Evolutionary conservation across 2,888 invertebrate species (phyloP), one percentile per base, ranked within the genome.

Genomic region (Leptopterna dolabrata): DNA sequence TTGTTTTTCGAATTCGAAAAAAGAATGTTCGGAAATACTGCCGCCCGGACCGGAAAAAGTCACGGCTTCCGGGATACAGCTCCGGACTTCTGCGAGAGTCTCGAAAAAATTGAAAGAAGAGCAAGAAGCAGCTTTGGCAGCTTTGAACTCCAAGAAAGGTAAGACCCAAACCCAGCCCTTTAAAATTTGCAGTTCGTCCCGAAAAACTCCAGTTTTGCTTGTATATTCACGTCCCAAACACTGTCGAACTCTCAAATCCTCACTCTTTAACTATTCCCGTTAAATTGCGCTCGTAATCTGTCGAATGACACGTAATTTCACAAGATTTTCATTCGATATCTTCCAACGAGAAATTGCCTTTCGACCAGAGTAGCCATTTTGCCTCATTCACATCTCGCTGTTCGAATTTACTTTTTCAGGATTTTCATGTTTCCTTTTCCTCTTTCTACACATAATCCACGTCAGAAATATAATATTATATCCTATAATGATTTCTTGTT

Each of bases 91-190:
- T 92, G 96, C 96, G 0, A 93, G 96, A 89, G 96, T 96, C 89
- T 95, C 95, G 90, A 96, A 96, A 92, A 96, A 96, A 91, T 93
- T 96, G 92, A 94, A 94, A 90, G 93, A 95, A 73, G 96, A 96
- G 90, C 91, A 91, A 81, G 90, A 90, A 30, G 91, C 90, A 82
- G 92, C 81, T 29, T 30, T 83, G 47, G 81, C 85, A 13, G 88
- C 71, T 41, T 51, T 71, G 71, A 86, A 87, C 36, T 30, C 91
- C 92, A 92, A 90, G 92, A 93, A 81, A 86, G 82, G 86, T 82
- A 36, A 87, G 47, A 92, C 24, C 45, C 16, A 73, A 55, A 29
- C 45, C 41, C 19, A 24, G 24, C 41, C 19, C 45, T 45, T 9
- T 41, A 30, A 29, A 78, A 43, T 78, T n/a, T 45, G 29, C 29